Evolutionary conservation across 2,888 invertebrate genomes (phyloP).

Genomic region (Tetranychus piercei): DNA sequence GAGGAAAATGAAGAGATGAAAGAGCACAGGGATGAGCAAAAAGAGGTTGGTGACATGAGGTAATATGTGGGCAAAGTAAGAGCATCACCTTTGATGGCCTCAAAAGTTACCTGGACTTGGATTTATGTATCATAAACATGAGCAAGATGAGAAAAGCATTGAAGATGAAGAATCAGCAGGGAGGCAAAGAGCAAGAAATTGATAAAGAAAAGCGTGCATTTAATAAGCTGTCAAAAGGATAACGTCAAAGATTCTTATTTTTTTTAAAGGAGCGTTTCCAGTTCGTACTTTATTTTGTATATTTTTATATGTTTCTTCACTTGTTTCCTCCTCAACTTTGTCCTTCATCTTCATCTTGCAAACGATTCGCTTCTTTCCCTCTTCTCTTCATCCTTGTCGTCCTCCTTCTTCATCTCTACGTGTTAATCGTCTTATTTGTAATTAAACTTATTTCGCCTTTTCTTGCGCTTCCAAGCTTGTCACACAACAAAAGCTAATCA

Average conservation of each 20-base stretch:
- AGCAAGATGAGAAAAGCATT: neutral
- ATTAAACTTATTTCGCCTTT: no score
- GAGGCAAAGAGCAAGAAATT: neutral
- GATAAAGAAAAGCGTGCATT: constrained; percentile 6
- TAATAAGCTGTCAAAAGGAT: neutral
- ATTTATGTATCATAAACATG: neutral
- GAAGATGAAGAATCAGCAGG: constrained; percentile 1
- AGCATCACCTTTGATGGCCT: neutral
- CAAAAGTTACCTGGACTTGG: neutral
- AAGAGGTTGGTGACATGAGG: neutral
- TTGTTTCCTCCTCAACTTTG: neutral
- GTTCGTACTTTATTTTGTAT: neutral
- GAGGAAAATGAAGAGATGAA: neutral
- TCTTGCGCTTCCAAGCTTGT: no score
- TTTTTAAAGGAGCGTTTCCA: neutral
- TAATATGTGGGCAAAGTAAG: neutral
- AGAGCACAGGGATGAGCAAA: neutral
- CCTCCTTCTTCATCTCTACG: no score
- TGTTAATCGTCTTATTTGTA: no score
- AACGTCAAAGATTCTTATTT: neutral
- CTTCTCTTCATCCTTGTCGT: no score
- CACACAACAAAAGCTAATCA: no score
- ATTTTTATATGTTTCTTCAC: neutral
- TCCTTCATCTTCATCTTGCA: neutral
- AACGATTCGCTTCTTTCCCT: no score